phyloP scores from a whole-genome alignment of 2,888 invertebrate species.

The Netelia virgata region DNA sequence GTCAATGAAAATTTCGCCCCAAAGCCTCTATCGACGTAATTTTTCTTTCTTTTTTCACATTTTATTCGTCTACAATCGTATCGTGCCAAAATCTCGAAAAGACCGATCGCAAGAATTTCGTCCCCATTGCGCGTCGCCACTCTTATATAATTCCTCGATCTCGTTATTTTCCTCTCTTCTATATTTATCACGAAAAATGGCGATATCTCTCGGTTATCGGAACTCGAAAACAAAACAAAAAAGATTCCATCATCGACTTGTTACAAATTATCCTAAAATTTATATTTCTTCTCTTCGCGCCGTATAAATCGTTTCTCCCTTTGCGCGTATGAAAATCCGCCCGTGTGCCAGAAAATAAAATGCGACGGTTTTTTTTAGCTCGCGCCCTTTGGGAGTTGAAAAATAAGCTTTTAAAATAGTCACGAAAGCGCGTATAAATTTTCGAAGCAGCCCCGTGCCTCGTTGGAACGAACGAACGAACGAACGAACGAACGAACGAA shows the following conservation, averaged over 20 bases:
- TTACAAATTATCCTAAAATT: constrained; percentile 26
- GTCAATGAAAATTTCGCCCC: constrained; percentile 26
- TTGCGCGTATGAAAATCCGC: constrained; percentile 2
- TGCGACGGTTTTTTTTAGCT: constrained; percentile 1
- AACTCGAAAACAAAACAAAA: constrained; percentile 1
- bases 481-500: too few species aligned
- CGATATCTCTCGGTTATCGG: constrained; percentile 6
- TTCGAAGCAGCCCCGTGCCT: too few species aligned
- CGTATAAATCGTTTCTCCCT: constrained; percentile 4
- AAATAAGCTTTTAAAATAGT: not conserved
- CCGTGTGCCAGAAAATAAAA: not conserved
- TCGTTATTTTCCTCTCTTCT: not conserved
- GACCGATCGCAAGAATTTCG: too few species aligned
- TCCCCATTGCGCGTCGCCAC: not conserved
- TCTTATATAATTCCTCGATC: not conserved
- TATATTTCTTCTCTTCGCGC: not conserved
- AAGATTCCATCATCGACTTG: constrained; percentile 50
- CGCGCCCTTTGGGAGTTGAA: not conserved
- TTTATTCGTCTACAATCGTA: not conserved
- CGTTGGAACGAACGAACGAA: too few species aligned
- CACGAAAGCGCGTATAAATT: too few species aligned
- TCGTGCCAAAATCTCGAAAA: too few species aligned
- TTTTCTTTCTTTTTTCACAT: not conserved
- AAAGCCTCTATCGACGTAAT: not conserved
- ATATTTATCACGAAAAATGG: constrained; percentile 47